Evolutionary conservation across 23 tunicate species (phyloP).

Genomic region (Halocynthia roretzi): DNA sequence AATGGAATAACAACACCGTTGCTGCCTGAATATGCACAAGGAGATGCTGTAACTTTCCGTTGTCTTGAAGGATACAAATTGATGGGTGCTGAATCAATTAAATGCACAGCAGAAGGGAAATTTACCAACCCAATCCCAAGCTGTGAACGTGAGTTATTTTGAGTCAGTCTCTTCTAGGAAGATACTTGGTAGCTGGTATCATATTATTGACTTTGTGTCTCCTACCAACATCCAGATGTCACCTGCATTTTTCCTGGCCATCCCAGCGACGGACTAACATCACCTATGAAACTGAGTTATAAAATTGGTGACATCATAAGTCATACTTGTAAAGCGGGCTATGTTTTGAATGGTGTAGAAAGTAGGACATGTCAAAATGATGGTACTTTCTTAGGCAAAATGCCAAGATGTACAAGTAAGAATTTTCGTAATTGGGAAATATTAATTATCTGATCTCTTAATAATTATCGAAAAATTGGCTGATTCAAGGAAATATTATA

Average conservation of each 20-base stretch:
- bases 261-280: background rate
- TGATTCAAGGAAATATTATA: too few relatives aligned
- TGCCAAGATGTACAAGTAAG: slow-evolving; percentile 26
- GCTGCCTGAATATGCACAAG: slow-evolving; percentile 9
- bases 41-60: slow-evolving; percentile 18
- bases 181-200: too few relatives aligned
- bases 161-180: too few relatives aligned
- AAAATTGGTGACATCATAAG: slow-evolving; percentile 8
- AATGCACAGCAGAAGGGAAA: slow-evolving; percentile 8
- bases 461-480: too few relatives aligned
- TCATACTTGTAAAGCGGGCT: slow-evolving; percentile 19
- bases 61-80: slow-evolving; percentile 31
- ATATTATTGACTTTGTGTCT: too few relatives aligned
- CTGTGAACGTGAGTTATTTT: too few relatives aligned
- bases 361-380: background rate
- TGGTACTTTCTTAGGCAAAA: slow-evolving; percentile 11
- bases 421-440: too few relatives aligned
- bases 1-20: slow-evolving; percentile 16
- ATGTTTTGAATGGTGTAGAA: slow-evolving; percentile 8
- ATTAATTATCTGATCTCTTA: too few relatives aligned
- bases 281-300: slow-evolving; percentile 9
- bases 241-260: slow-evolving; percentile 15
- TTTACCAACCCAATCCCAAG: slow-evolving; percentile 19
- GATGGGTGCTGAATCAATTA: slow-evolving; percentile 6
- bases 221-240: slow-evolving; percentile 3